Evolutionary conservation across 53 echinoderm and acorn worm genomes (phyloP), one percentile per base, ranked within the genome.

Genomic region (Echinometra lucunter): DNA sequence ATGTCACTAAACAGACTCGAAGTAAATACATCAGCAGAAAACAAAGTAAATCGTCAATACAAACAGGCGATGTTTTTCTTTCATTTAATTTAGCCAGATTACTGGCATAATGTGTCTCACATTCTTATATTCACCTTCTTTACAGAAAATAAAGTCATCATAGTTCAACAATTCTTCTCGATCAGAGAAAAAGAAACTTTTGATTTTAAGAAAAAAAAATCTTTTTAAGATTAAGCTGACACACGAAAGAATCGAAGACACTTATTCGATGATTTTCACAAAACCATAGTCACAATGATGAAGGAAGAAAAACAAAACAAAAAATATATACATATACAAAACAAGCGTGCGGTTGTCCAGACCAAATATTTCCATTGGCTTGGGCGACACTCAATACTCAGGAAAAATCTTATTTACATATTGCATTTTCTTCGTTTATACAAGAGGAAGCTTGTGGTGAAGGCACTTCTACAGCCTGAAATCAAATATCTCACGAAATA

Each of bases 371-470:
- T 32, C 69, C 32, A 69, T 69, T 69, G 78, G 40, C 18, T 18
- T 19, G 21, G 42, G 23, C 38, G 28, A 40, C 19, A 78, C 78
- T 78, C 40, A 75, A 75, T 19, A 78, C 78, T 78, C 21, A 40
- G 40, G 40, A 75, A 78, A n/a, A 78, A 78, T 78, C 78, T 78
- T 78, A 78, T 78, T 78, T 78, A 78, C 78, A 78, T 78, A 78
- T 78, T 78, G 78, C 78, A 78, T 42, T 78, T 78, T 23, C 19
- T 78, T 78, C 42, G 17, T 78, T n/a, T n/a, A n/a, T 78, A 78
- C 42, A 23, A 78, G 38, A 78, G 78, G 78, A 78, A 78, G 78
- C 30, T 40, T 40, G 32, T 78, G 78, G 30, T 78, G 21, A 78
- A 78, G 78, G 78, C 78, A 78, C 78, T 78, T 38, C 19, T 78